Percentiles rank a stretch among this genome's conserved stretches.
These are phyloP conservation scores for Lycaon pictus DNA, from an alignment of 2,113 vertebrate species.

Conservation along the genomic window DNA sequence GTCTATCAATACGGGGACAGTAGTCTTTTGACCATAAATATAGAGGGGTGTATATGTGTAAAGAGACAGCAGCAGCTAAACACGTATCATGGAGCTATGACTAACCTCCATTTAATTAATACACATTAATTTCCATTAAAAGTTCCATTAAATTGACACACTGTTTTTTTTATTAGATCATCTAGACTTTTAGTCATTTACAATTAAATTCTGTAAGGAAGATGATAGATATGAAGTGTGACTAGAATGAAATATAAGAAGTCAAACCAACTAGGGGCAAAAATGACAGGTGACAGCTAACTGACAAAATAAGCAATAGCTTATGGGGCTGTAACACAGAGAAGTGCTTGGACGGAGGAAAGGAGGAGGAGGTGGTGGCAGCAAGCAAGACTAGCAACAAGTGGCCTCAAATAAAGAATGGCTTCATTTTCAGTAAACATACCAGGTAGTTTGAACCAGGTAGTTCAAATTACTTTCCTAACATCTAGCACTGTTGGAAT, in stretches of 20 bases:
- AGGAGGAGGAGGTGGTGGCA: neutral
- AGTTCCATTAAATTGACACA: constrained; percentile 48
- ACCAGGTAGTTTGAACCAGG: neutral
- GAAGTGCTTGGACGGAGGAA: neutral
- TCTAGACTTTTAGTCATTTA: constrained; percentile 36
- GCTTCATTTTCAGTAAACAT: neutral
- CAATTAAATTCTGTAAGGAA: constrained; percentile 54
- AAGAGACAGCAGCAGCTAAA: neutral
- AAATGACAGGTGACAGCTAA: constrained; percentile 22
- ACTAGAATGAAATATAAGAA: constrained; percentile 27
- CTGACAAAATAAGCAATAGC: neutral
- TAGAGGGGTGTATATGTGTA: neutral
- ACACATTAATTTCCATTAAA: neutral
- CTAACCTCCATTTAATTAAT: neutral
- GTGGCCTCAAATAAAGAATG: neutral
- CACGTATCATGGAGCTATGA: neutral
- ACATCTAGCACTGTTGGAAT: neutral
- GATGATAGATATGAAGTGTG: neutral
- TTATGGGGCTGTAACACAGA: neutral
- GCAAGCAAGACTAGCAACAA: constrained; percentile 35
- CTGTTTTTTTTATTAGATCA: constrained; percentile 44
- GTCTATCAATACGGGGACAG: neutral
- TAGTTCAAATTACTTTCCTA: neutral
- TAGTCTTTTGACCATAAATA: neutral
- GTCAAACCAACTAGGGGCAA: neutral